Evolutionary conservation across 2,888 invertebrate species (phyloP), one percentile per base, ranked within the genome.

Genomic region (Apamea anceps): DNA sequence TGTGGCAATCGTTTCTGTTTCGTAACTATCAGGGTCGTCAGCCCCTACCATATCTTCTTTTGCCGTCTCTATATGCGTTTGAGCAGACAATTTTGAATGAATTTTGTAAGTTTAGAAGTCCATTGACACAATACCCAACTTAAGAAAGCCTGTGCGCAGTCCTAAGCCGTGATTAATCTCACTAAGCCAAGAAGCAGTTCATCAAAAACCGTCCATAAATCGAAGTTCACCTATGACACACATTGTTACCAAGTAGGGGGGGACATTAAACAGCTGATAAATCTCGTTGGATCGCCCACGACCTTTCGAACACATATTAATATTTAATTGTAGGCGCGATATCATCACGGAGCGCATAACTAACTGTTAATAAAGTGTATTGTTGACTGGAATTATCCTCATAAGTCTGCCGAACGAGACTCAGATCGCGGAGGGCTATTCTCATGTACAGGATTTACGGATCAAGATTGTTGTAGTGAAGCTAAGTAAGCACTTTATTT

Each of bases 321-420:
- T 96, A 96, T 96, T 96, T 96, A 96, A 96, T 96, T 96, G 96
- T 96, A 94, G 94, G 94, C 93, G 94, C 94, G 96, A 97, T 96
- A 96, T 96, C 94, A 96, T 96, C 96, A 94, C 93, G 92, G 90
- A 87, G 88, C 89, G 92, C 94, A 95, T 96, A 95, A 96, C 94
- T 96, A 96, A 96, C 96, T 95, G 95, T 95, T 96, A 96, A 96
- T 96, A 96, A 96, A 96, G 92, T 95, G 95, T 95, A 96, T 96
- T 96, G 96, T 95, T 96, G 96, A 96, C 96, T 95, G 96, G 96
- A 95, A 96, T 96, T 96, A 96, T 96, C 93, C 95, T 92, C 94
- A 93, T 95, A 95, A 95, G 93, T 94, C 93, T 93, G 93, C 88
- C 87, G 93, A 94, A 93, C 93, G 92, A 94, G 94, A 85, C 90